phyloP scores from a whole-genome alignment of 2,888 invertebrate genomes.

The Mythimna vitellina region DNA sequence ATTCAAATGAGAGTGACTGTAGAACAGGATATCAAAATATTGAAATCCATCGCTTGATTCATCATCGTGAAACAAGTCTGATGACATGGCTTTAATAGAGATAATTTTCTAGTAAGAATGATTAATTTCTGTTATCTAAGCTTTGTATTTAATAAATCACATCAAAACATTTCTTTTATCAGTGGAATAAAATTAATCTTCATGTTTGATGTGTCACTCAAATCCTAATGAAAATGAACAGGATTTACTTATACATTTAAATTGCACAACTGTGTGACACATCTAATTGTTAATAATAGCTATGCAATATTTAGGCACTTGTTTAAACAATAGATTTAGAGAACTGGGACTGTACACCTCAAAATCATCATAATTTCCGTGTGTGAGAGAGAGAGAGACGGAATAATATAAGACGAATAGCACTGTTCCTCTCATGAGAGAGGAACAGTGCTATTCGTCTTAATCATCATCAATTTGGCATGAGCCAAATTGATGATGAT shows the following conservation, averaged over 20 bases:
- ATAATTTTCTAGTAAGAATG: not conserved
- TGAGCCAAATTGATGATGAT: too few relatives aligned
- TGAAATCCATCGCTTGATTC: not conserved
- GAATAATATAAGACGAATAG: too few relatives aligned
- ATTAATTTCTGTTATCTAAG: constrained; percentile 21
- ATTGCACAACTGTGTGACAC: not conserved
- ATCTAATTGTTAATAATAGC: not conserved
- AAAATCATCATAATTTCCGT: too few relatives aligned
- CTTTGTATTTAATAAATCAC: not conserved
- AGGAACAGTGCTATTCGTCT: too few relatives aligned
- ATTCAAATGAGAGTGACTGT: not conserved
- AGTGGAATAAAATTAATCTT: constrained; percentile 6
- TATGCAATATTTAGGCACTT: not conserved
- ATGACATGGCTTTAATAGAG: not conserved
- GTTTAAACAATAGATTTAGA: too few relatives aligned
- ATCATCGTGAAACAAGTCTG: not conserved
- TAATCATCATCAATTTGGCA: too few relatives aligned
- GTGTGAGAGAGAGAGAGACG: too few relatives aligned
- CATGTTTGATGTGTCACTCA: constrained; percentile 13
- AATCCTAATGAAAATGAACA: not conserved
- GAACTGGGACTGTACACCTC: too few relatives aligned
- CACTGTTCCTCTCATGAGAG: too few relatives aligned
- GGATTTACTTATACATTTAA: not conserved
- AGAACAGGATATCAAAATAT: not conserved
- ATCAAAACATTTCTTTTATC: constrained; percentile 8